phyloP scores from a whole-genome alignment of 2,888 invertebrate species.

The Craniophora ligustri region DNA sequence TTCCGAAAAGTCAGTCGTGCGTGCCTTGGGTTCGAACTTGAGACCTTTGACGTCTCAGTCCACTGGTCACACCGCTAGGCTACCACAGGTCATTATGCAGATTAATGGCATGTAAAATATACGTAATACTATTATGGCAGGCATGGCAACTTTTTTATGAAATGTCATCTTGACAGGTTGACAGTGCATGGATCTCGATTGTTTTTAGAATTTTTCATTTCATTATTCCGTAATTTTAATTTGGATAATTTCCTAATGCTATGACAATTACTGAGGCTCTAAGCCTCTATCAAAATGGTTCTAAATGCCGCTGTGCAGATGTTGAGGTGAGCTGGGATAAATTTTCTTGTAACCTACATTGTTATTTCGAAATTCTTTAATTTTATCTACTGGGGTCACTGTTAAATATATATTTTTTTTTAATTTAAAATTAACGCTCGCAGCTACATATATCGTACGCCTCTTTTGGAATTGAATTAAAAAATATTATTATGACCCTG shows the following conservation, averaged over 20 bases:
- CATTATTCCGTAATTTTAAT: conserved; percentile 65
- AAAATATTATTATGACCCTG: conserved; percentile 20
- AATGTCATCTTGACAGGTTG: conserved; percentile 55
- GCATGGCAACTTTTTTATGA: conserved; percentile 25
- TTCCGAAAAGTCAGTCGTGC: too few relatives aligned
- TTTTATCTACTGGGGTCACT: conserved; percentile 20
- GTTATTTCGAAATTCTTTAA: conserved; percentile 37
- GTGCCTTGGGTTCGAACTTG: too few relatives aligned
- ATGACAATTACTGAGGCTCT: conserved; percentile 84
- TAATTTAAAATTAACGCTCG: neutral
- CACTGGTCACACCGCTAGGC: too few relatives aligned
- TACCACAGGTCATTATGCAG: too few relatives aligned
- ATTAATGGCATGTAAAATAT: too few relatives aligned
- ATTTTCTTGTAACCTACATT: conserved; percentile 46
- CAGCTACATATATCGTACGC: neutral
- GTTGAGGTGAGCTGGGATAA: conserved; percentile 88
- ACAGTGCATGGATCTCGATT: conserved; percentile 76
- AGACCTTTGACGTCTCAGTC: too few relatives aligned
- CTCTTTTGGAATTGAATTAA: neutral
- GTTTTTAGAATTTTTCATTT: conserved; percentile 81
- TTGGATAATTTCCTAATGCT: conserved; percentile 80
- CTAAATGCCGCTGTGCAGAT: conserved; percentile 93
- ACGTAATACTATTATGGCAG: neutral
- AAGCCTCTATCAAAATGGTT: conserved; percentile 90
- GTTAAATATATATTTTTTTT: conserved; percentile 11